Percentiles rank a stretch among this genome's conserved stretches.
These are phyloP conservation scores for Neodiprion pinetum DNA, from an alignment of 1,140 invertebrate species.

Conservation along the genomic window DNA sequence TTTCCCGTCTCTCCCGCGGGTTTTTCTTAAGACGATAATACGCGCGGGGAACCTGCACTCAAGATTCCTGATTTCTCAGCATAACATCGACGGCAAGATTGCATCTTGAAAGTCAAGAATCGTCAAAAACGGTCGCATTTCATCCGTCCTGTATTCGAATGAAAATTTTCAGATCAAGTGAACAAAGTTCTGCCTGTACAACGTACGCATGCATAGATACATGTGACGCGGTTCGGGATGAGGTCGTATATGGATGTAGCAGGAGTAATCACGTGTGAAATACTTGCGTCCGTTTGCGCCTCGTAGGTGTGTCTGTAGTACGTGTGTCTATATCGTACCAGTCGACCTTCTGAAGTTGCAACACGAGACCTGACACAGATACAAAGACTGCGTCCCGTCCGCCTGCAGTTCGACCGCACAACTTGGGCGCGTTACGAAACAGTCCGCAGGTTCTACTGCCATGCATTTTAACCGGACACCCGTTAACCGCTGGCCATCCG, in stretches of 20 bases:
- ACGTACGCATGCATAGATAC: too few species aligned
- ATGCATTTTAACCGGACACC: background rate
- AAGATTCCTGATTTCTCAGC: too few species aligned
- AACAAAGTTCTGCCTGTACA: too few species aligned
- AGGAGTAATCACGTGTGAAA: background rate
- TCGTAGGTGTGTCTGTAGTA: background rate
- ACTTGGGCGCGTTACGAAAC: background rate
- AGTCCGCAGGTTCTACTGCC: background rate
- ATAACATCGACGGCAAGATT: too few species aligned
- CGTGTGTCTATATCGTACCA: slow-evolving; percentile 38
- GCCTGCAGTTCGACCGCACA: background rate
- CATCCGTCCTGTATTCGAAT: too few species aligned
- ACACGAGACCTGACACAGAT: slow-evolving; percentile 59
- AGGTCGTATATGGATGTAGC: background rate
- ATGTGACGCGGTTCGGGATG: background rate
- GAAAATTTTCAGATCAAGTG: too few species aligned
- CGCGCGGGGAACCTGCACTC: background rate
- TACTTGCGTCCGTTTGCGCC: background rate
- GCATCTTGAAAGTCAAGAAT: too few species aligned
- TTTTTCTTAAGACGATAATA: background rate
- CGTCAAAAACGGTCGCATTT: too few species aligned
- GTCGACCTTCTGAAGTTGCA: slow-evolving; percentile 61
- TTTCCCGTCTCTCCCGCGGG: slow-evolving; percentile 11
- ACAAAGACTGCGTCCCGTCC: slow-evolving; percentile 37
- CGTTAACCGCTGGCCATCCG: background rate